These are phyloP conservation scores for Nothoprocta pentlandii DNA, from an alignment of 2,113 vertebrate genomes.

Conservation along the genomic window DNA sequence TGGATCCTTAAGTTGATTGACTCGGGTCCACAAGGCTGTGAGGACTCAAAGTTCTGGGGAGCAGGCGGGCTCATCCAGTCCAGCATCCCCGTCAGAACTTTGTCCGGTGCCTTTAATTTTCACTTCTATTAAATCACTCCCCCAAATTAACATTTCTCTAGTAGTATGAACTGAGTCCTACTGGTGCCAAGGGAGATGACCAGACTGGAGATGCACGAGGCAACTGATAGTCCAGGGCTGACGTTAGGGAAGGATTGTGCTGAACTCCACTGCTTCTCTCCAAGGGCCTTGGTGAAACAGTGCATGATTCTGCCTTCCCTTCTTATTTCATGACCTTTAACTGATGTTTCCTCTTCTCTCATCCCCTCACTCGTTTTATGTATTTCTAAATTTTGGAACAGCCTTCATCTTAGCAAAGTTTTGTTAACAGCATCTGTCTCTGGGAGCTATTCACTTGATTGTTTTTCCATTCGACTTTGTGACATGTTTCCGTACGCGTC, in stretches of 20 bases:
- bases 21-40: neutral
- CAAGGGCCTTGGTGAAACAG: accelerated
- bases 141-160: neutral
- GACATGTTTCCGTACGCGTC: neutral
- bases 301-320: neutral
- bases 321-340: neutral
- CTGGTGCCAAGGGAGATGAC: neutral
- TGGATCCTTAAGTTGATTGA: neutral
- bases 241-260: accelerated
- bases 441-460: neutral
- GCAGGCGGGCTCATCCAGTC: neutral
- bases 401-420: neutral
- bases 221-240: neutral
- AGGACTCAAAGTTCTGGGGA: accelerated
- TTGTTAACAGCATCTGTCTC: accelerated
- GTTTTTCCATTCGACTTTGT: neutral
- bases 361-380: accelerated
- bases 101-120: neutral
- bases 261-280: neutral
- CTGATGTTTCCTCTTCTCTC: neutral
- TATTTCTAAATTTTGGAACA: neutral
- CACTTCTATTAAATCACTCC: neutral
- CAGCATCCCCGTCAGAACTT: neutral
- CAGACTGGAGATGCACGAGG: neutral
- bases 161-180: accelerated